Percentiles rank a stretch among this genome's conserved stretches.
Conservation (phyloP, 2,113 vertebrate genomes). For the Brachyhypopomus gauderio region DNA sequence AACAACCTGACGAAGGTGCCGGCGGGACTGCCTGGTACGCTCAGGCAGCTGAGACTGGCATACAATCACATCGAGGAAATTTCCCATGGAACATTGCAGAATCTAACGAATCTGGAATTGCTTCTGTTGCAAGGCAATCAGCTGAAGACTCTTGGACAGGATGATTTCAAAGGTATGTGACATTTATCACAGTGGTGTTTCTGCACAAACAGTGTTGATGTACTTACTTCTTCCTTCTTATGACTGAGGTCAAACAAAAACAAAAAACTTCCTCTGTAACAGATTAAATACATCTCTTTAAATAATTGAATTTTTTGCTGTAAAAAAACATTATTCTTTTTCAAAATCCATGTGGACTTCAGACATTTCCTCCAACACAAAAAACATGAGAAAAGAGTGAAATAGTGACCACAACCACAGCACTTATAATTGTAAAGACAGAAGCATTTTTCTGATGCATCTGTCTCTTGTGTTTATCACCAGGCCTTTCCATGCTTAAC, state of each 20-base stretch:
- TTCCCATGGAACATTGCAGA: conserved; percentile 56
- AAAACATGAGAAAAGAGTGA: conserved; percentile 21
- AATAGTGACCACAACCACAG: not conserved
- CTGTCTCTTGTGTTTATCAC: conserved; percentile 7
- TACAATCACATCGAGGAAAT: conserved; percentile 73
- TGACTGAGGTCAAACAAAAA: not conserved
- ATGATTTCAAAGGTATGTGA: conserved; percentile 67
- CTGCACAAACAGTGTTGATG: not conserved
- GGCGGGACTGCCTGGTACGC: conserved; percentile 62
- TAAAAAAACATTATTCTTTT: no score
- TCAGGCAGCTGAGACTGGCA: conserved; percentile 74
- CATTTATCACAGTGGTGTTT: not conserved
- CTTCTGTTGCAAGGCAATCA: conserved; percentile 77
- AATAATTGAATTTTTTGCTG: no score
- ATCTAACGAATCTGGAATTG: conserved; percentile 68
- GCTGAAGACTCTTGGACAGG: conserved; percentile 64
- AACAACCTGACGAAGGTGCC: conserved; percentile 72
- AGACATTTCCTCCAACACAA: not conserved
- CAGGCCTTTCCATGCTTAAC: conserved; percentile 54
- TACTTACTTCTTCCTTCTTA: not conserved
- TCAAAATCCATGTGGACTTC: not conserved
- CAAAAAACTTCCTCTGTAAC: not conserved
- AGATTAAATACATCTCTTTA: not conserved
- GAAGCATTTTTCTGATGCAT: not conserved
- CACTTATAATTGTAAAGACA: conserved; percentile 18